Percentiles rank a stretch among this genome's conserved stretches.
Evolutionary conservation across 2,113 vertebrate species (phyloP).

Genomic region (Lampris incognitus): DNA sequence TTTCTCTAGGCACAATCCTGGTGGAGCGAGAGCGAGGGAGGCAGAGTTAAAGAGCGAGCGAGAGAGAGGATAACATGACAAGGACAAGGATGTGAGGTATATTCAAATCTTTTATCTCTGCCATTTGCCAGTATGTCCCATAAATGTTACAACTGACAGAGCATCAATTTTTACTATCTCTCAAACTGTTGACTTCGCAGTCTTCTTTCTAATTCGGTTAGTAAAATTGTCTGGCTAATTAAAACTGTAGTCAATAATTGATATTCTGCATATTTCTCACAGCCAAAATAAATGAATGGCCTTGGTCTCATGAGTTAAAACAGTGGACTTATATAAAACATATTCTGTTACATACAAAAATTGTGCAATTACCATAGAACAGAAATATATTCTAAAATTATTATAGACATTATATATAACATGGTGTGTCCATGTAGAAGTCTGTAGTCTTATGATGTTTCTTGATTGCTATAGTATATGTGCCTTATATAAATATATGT

Average conservation of each 20-base stretch:
- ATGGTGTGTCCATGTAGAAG: too few species aligned
- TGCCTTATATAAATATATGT: too few species aligned
- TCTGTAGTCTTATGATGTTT: too few species aligned
- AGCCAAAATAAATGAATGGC: conserved; percentile 1
- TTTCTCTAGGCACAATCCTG: conserved; percentile 96
- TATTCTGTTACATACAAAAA: background rate
- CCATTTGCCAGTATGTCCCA: too few species aligned
- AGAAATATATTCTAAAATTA: background rate
- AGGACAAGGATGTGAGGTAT: background rate
- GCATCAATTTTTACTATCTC: too few species aligned
- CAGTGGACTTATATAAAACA: background rate
- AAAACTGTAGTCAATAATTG: background rate
- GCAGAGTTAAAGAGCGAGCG: background rate
- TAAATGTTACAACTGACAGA: too few species aligned
- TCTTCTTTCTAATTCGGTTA: background rate
- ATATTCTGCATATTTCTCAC: background rate
- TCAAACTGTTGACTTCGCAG: background rate
- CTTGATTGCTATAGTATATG: too few species aligned
- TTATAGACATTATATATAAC: too few species aligned
- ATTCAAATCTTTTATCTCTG: too few species aligned
- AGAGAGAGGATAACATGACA: background rate
- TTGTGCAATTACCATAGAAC: background rate
- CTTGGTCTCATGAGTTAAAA: background rate
- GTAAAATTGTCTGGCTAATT: background rate
- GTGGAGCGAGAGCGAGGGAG: conserved; percentile 12